These are phyloP conservation scores for Sphaerophoria rueppellii DNA, from an alignment of 2,888 invertebrate genomes.

Conservation along the genomic window DNA sequence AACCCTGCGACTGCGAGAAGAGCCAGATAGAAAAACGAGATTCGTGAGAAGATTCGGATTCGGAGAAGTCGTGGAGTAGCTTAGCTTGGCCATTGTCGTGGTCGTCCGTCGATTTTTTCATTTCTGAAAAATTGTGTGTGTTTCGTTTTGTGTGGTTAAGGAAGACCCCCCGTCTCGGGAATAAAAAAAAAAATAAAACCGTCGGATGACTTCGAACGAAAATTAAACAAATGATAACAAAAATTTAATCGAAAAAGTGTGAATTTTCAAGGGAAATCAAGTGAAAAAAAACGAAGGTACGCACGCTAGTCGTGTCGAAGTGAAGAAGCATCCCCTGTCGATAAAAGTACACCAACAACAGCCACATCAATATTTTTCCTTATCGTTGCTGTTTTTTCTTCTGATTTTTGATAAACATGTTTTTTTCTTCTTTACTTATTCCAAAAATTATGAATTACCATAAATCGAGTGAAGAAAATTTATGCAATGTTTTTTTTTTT, in stretches of 20 bases:
- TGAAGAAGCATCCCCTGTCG: conserved; percentile 17
- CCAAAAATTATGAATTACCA: no score
- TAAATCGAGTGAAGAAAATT: neutral
- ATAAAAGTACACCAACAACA: conserved; percentile 27
- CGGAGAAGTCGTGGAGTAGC: conserved; percentile 42
- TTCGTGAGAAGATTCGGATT: conserved; percentile 45
- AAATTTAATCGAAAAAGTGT: neutral
- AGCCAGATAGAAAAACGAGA: conserved; percentile 51
- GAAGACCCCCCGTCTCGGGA: neutral
- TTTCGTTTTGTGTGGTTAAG: neutral
- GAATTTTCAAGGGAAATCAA: neutral
- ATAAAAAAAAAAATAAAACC: conserved; percentile 17
- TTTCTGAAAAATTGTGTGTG: neutral
- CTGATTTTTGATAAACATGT: neutral
- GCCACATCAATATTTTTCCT: conserved; percentile 13
- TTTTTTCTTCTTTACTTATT: neutral
- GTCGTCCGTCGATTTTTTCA: conserved; percentile 54
- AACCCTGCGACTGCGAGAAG: conserved; percentile 40
- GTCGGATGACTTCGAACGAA: conserved; percentile 18
- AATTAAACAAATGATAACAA: neutral
- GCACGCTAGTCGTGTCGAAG: neutral
- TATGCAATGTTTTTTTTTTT: neutral
- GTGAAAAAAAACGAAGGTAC: neutral
- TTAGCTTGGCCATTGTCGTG: conserved; percentile 59
- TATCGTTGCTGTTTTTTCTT: neutral